phyloP scores from a whole-genome alignment of 2,888 invertebrate genomes.

The Ennomos fuscantarius region DNA sequence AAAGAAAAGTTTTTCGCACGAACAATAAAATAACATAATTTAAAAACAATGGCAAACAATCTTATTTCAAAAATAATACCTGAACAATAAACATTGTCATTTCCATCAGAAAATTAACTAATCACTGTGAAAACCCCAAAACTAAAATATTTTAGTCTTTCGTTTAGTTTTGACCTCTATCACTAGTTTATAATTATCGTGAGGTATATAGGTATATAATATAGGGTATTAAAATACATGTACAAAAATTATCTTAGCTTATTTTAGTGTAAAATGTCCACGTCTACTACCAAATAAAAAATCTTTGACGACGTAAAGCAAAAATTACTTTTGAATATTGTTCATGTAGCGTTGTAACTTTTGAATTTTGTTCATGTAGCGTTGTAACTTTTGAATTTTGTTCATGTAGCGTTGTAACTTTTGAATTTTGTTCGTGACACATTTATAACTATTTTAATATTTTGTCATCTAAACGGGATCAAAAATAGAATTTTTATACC shows the following conservation, averaged over 20 bases:
- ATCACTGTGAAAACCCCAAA: too few relatives aligned
- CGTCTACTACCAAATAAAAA: conserved; percentile 1
- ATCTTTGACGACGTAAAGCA: conserved; percentile 4
- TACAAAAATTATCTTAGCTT: background rate
- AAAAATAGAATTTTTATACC: conserved; percentile 21
- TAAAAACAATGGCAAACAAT: too few relatives aligned
- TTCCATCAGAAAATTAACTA: too few relatives aligned
- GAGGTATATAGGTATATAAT: background rate
- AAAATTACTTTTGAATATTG: conserved; percentile 25
- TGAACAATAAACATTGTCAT: too few relatives aligned
- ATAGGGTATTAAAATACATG: background rate
- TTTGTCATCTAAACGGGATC: conserved; percentile 23
- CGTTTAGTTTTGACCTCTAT: too few relatives aligned
- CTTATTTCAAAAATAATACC: too few relatives aligned
- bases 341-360: conserved; percentile 1
- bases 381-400: conserved; percentile 17
- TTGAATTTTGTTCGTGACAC: conserved; percentile 7
- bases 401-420: conserved; percentile 2
- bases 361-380: conserved; percentile 7
- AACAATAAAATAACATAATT: too few relatives aligned
- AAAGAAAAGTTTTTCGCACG: background rate
- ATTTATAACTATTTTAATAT: conserved; percentile 6
- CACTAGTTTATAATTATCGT: background rate
- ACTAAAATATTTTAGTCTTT: too few relatives aligned
- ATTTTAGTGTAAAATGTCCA: conserved; percentile 6